Percentiles rank a stretch among this genome's conserved stretches.
These are phyloP conservation scores for Paraescarpia echinospica DNA, from an alignment of 1,140 invertebrate genomes.

Conservation along the genomic window DNA sequence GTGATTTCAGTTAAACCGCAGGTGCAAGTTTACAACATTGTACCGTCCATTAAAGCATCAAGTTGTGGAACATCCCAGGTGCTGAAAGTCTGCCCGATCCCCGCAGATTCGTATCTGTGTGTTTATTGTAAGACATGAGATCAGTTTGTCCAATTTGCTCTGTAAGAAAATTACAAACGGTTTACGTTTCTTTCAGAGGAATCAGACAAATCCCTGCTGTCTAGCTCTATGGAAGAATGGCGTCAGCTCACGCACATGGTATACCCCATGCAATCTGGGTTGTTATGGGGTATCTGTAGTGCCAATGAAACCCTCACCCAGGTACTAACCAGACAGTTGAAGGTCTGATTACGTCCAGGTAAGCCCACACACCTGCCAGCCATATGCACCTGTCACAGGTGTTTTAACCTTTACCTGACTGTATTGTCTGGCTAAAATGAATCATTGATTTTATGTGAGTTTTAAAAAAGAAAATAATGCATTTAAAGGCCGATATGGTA, in stretches of 20 bases:
- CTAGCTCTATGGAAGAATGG: neutral
- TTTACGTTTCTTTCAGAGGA: neutral
- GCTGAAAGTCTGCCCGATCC: neutral
- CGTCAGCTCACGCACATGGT: neutral
- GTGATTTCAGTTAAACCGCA: neutral
- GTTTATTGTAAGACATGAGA: neutral
- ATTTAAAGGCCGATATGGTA: neutral
- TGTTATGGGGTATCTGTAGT: neutral
- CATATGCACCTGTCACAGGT: neutral
- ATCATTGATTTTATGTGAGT: neutral
- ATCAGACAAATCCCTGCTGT: neutral
- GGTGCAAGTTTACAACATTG: neutral
- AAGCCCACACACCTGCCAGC: neutral
- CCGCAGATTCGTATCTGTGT: neutral
- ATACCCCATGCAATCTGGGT: neutral
- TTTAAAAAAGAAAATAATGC: neutral
- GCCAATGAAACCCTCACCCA: neutral
- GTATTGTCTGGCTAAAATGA: neutral
- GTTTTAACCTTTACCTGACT: neutral
- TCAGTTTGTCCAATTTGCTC: neutral
- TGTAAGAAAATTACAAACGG: neutral
- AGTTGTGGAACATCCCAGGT: neutral
- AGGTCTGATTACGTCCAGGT: neutral
- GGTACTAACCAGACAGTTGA: neutral
- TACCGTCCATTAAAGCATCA: neutral